Percentiles rank a stretch among this genome's conserved stretches.
Evolutionary conservation across 2,113 vertebrate species (phyloP).

Genomic region (Tupaia chinensis): DNA sequence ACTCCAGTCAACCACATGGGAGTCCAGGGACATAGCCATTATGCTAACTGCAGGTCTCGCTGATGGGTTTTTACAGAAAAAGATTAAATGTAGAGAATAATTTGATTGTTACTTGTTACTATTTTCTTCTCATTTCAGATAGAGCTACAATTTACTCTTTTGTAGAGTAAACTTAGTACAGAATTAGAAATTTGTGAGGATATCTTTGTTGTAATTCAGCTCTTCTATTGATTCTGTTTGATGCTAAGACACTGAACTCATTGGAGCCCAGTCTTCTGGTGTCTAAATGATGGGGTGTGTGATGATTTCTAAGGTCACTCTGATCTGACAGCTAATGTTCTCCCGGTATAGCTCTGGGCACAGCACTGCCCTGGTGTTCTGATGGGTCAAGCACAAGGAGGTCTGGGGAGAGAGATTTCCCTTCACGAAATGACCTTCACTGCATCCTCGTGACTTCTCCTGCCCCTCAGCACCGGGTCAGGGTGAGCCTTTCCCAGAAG

Average conservation of each 20-base stretch:
- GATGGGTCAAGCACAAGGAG: rapidly evolving
- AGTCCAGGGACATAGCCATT: no score
- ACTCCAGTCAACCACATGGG: no score
- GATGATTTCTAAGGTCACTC: not conserved
- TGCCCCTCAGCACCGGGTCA: not conserved
- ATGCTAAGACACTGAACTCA: not conserved
- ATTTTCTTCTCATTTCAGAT: not conserved
- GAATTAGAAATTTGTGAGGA: no score
- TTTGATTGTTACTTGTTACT: rapidly evolving
- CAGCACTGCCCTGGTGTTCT: rapidly evolving
- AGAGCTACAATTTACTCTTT: no score
- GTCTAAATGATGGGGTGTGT: rapidly evolving
- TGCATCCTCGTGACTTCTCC: not conserved
- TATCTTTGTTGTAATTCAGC: not conserved
- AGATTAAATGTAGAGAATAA: not conserved
- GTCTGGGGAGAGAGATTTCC: not conserved
- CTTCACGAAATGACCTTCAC: no score
- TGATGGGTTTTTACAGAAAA: not conserved
- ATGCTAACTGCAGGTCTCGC: no score
- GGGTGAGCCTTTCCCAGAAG: not conserved
- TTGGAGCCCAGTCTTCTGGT: rapidly evolving
- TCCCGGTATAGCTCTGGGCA: not conserved
- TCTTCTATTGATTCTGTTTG: not conserved
- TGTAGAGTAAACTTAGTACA: not conserved
- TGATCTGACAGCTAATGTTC: rapidly evolving